Evolutionary conservation across 2,113 vertebrate species (phyloP), one percentile per base, ranked within the genome.

Genomic region (Microtus oregoni): DNA sequence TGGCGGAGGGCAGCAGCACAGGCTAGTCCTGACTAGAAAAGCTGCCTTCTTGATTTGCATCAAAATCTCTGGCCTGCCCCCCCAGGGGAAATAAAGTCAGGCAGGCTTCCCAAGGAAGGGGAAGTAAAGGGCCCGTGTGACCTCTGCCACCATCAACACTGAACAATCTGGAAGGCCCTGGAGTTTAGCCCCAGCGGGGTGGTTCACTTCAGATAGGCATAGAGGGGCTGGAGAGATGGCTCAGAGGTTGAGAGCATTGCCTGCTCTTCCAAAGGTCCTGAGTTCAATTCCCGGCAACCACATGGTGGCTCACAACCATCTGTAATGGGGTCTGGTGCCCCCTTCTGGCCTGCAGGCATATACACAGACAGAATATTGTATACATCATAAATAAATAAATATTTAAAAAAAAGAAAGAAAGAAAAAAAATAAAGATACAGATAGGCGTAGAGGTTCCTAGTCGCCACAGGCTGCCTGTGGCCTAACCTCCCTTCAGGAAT

Each of bases 31-130:
- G 28, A 91, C 86, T 82, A 73, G 63, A 78, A 47, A 83, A 92
- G 35, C 26, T 76, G 67, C 47, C 89, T 86, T 77, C 72, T 93
- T 26, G 1, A n/a, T 95, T 96, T 26, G 73, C 76, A 86, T 90
- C 47, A 35, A 61, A 90, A 78, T 89, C 92, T 92, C 85, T 2
- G 28, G 63, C 32, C 35, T 15, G 68, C 79, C 63, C 73, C 7
- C n/a, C 20, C 55, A n/a, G 85, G 55, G 72, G 44, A 81, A 90
- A 94, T 61, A 86, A 67, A 83, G 81, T 87, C 38, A 68, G 87
- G 67, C 68, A 82, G 90, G 76, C 73, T 65, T 85, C 70, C 89
- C n/a, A 52, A 77, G 86, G 50, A 92, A 32, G 68, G 75, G 12
- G 38, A 81, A 63, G 70, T 7, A 30, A 81, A 83, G 55, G 81